Evolutionary conservation across 2,888 invertebrate genomes (phyloP).

Genomic region (Thyatira batis): DNA sequence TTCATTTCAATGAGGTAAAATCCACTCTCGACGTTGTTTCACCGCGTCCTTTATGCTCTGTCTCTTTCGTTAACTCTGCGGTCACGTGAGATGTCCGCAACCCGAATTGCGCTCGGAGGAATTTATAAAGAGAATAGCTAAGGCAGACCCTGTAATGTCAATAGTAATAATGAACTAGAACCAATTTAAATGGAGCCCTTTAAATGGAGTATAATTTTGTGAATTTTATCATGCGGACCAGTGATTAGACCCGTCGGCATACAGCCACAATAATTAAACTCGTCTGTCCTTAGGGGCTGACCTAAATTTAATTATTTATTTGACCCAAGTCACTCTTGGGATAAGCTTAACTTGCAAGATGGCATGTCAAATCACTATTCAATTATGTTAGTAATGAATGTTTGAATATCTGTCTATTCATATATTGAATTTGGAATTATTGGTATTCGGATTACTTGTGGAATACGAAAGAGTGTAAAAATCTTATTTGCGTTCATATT

Average conservation of each 20-base stretch:
- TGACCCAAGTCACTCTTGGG: slow-evolving; percentile 41
- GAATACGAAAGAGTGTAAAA: slow-evolving; percentile 20
- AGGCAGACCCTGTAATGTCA: no score
- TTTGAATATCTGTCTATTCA: slow-evolving; percentile 18
- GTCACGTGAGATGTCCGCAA: no score
- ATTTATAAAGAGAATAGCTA: no score
- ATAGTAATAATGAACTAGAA: background rate
- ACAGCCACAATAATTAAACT: slow-evolving; percentile 49
- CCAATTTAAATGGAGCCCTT: background rate
- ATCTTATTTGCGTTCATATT: background rate
- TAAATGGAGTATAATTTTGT: slow-evolving; percentile 2
- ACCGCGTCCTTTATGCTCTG: no score
- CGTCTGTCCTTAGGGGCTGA: slow-evolving; percentile 35
- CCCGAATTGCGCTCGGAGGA: no score
- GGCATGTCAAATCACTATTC: slow-evolving; percentile 56
- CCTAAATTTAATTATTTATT: slow-evolving; percentile 64
- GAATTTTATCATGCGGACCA: slow-evolving; percentile 14
- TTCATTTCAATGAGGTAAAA: no score
- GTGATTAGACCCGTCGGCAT: slow-evolving; percentile 19
- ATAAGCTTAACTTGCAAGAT: slow-evolving; percentile 31
- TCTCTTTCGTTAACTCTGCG: no score
- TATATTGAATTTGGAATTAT: slow-evolving; percentile 34
- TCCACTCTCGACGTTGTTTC: no score
- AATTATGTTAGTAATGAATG: slow-evolving; percentile 50
- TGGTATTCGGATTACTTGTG: slow-evolving; percentile 33